Percentiles rank a stretch among this genome's conserved stretches.
Conservation (phyloP, 1,140 invertebrate genomes). For the Dreissena rostriformis region DNA sequence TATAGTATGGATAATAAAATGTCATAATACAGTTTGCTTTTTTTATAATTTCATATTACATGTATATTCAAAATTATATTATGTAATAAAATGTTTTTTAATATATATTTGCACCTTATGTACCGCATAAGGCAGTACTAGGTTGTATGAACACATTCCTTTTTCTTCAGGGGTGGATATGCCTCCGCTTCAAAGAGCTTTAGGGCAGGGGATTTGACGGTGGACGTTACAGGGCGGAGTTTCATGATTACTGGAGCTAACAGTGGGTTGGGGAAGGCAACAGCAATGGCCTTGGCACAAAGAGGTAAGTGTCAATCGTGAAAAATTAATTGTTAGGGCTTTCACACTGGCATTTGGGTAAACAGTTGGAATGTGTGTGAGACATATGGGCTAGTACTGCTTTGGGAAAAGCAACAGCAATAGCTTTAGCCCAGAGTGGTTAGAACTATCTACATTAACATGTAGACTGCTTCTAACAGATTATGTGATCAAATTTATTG, state of each 20-base stretch:
- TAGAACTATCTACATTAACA: no score
- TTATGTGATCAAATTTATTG: no score
- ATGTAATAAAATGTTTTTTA: no score
- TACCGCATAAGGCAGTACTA: background rate
- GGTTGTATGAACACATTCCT: background rate
- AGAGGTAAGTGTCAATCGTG: conserved; percentile 63
- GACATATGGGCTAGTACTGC: no score
- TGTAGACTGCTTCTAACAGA: no score
- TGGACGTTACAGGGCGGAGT: conserved; percentile 78
- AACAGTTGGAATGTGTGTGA: no score
- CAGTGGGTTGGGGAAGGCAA: conserved; percentile 81
- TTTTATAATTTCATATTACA: no score
- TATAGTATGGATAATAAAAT: background rate
- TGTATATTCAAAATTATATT: no score
- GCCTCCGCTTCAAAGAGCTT: conserved; percentile 80
- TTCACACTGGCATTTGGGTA: no score
- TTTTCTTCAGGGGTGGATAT: conserved; percentile 79
- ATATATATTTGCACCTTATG: background rate
- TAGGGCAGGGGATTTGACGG: conserved; percentile 80
- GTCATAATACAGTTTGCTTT: background rate
- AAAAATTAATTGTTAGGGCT: no score
- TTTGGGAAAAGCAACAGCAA: no score
- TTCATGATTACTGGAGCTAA: conserved; percentile 83
- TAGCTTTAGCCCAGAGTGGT: no score
- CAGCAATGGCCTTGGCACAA: conserved; percentile 74